Conservation (phyloP, 2,888 invertebrate species). For the Troglohyphantes excavatus region DNA sequence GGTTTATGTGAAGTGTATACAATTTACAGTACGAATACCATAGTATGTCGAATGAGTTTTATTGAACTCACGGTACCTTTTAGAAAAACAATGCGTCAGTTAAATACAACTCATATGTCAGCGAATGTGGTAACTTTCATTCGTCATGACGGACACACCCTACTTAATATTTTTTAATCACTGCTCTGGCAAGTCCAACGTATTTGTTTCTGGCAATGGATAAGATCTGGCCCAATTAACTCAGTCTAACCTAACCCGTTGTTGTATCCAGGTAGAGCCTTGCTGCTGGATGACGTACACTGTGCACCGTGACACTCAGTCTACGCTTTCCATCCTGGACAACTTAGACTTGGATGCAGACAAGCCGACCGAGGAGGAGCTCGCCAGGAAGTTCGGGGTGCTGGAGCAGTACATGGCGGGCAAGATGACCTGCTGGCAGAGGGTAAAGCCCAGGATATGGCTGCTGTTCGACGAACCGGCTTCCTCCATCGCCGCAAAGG, state of each 20-base stretch:
- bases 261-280: conserved; percentile 83
- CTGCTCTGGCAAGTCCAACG: no score
- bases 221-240: no score
- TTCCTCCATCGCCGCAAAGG: conserved; percentile 84
- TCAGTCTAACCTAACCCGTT: neutral
- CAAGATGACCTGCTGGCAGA: conserved; percentile 84
- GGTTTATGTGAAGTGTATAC: no score
- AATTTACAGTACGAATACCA: no score
- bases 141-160: no score
- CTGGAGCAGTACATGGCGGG: conserved; percentile 84
- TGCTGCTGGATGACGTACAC: conserved; percentile 86
- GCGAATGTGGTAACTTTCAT: no score
- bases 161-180: no score
- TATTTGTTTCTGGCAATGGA: no score
- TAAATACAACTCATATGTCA: no score
- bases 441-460: conserved; percentile 84
- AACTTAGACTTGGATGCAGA: conserved; percentile 85
- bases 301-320: conserved; percentile 85
- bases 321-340: conserved; percentile 84
- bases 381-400: conserved; percentile 84
- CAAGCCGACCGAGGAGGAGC: conserved; percentile 85
- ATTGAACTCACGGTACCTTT: no score
- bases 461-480: conserved; percentile 85
- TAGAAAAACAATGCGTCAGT: no score
- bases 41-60: no score